Base-by-base conservation (phyloP, 92 coral and sea anemone species). In the Virgularia gustaviana region DNA sequence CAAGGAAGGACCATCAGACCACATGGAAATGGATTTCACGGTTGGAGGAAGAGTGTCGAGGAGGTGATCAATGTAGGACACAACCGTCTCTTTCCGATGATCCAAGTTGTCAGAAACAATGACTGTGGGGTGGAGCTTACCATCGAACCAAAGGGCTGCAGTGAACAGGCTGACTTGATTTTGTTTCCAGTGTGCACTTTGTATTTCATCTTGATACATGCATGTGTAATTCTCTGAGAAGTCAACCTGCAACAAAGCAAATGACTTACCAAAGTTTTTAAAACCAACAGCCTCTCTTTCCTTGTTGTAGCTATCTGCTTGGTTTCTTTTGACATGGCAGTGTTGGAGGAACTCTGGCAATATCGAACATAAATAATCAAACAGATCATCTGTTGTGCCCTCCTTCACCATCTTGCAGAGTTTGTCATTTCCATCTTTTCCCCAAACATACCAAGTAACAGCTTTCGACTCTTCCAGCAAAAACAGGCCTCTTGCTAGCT, bases 1-100 rank as follows among this genome's bases (percentile, higher is more conserved):
- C n/a, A 75, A 77, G 29, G 75, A 64, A 49, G 81, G 75, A 61
- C 81, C 81, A 77, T 77, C 81, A 52, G 81, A 77, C 81, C 81
- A 76, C 34, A 53, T 60, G 43, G 81, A 77, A 60, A 77, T 44
- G 25, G 74, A 63, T 64, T 63, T 65, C 53, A 41, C 63, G 36
- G 64, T 77, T 31, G 81, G 60, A 63, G 81, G 74, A 44, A 77
- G 43, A 60, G 39, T 77, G 65, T 51, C 39, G 6, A 77, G 81
- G 64, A 78, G 82, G 67, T 78, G 47, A 55, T 78, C 76, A 41
- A 78, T 55, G 37, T 78, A 78, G 18, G 82, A 67, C 55, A 78
- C 82, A 42, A 78, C 60, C 55, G 82, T 78, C 52, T 78, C 82
- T 68, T 78, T 78, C 45, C 61, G 52, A 43, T 78, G 82, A 77